A percentile compares a stretch with the other conserved stretches of the same genome.
phyloP scores from a whole-genome alignment of 2,888 invertebrate genomes.

The Geotrupes spiniger region DNA sequence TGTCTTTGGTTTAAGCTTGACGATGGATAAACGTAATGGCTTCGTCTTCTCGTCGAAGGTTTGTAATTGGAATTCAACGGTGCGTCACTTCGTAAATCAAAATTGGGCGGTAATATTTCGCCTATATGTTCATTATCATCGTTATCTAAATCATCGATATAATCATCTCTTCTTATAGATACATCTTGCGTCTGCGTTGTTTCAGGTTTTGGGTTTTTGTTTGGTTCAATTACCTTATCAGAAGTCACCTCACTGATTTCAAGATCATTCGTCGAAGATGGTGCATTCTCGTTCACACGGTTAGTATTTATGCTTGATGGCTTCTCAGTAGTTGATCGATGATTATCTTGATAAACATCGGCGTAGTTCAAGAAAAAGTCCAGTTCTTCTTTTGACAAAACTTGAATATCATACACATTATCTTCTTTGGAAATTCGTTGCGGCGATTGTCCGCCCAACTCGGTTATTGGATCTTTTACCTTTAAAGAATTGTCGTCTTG shows the following conservation, averaged over 20 bases:
- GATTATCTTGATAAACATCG: background rate
- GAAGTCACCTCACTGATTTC: background rate
- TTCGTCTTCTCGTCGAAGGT: constrained; percentile 8
- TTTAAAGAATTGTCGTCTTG: background rate
- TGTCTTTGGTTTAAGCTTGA: constrained; percentile 2
- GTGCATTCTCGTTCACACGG: too few species aligned
- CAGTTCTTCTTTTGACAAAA: constrained; percentile 12
- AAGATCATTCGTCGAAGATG: constrained; percentile 4
- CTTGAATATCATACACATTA: constrained; percentile 21
- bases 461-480: background rate
- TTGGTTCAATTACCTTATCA: too few species aligned
- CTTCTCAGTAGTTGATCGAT: too few species aligned
- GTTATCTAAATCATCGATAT: constrained; percentile 30
- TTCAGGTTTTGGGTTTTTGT: background rate
- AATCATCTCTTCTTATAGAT: constrained; percentile 16
- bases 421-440: constrained; percentile 23
- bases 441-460: background rate
- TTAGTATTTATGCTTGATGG: too few species aligned
- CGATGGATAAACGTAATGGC: constrained; percentile 3
- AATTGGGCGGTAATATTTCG: constrained; percentile 45
- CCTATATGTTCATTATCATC: constrained; percentile 46
- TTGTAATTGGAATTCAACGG: background rate
- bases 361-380: background rate
- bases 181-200: background rate
- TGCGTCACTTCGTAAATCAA: constrained; percentile 22